Evolutionary conservation across 1,140 invertebrate species (phyloP), one percentile per base, ranked within the genome.

Genomic region (Ganaspis sp.): DNA sequence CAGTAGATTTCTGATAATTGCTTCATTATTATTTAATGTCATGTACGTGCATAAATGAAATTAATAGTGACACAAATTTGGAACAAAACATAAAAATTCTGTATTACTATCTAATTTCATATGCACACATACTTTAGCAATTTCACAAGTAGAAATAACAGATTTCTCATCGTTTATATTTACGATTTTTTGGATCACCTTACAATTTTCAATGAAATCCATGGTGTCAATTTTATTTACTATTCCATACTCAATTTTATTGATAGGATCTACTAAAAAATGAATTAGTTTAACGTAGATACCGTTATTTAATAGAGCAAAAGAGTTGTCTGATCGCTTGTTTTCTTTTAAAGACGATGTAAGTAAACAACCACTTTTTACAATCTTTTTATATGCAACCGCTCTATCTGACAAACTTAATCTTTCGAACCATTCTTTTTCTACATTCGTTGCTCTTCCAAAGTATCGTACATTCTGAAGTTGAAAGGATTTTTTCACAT

Each of bases 261-360:
- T 74, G 11, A 29, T 11, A 53, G 73, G 9, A 40, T 81, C 80
- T n/a, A 81, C 72, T 53, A 81, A 21, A 69, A 81, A 81, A 58
- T 79, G 69, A 49, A 79, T 1, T n/a, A 81, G 45, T 69, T 77
- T 37, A 5, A 81, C 45, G 64, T 45, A 81, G 3, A 19, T 15
- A 17, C 77, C 75, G 69, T 79, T 74, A 11, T 0, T 29, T 1
- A 76, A 69, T 49, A 76, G 40, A 5, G 75, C 77, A 53, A 70
- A 79, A 12, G 80, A 81, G 38, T 42, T 81, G 49, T 81, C 73
- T 37, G 77, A 79, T 17, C 77, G 26, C 15, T 58, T 38, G 49
- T 58, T 76, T 23, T 12, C 38, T 72, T 76, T 76, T 29, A 38
- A 23, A 64, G 26, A 72, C 3, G 70, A 70, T 58, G 64, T 70